Evolutionary conservation across 2,888 invertebrate species (phyloP).

Genomic region (Callyntrura guangdongensis): DNA sequence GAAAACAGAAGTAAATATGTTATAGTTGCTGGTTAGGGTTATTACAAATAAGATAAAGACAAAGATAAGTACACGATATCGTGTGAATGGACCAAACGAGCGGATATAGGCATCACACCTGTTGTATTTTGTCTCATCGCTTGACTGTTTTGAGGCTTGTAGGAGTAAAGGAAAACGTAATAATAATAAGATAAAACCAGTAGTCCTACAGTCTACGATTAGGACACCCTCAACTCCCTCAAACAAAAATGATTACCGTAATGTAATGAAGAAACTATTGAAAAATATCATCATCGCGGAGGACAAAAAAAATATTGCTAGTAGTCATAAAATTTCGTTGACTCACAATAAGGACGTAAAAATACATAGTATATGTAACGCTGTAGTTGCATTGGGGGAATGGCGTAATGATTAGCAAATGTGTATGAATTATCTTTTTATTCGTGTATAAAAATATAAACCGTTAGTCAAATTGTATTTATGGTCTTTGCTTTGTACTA

Average conservation of each 20-base stretch:
- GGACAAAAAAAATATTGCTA: not conserved
- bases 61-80: not conserved
- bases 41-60: slow-evolving; percentile 11
- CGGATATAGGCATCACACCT: slow-evolving; percentile 10
- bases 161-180: not conserved
- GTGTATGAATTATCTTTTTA: not conserved
- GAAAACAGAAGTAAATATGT: slow-evolving; percentile 33
- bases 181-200: not conserved
- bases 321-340: no score
- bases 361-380: not conserved
- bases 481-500: not conserved
- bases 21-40: not conserved
- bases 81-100: not conserved
- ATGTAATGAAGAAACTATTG: slow-evolving; percentile 12
- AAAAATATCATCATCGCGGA: slow-evolving; percentile 51
- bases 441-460: not conserved
- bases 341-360: no score
- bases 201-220: slow-evolving; percentile 12
- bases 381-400: not conserved
- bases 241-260: slow-evolving; percentile 69
- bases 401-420: slow-evolving; percentile 17
- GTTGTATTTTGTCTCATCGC: not conserved
- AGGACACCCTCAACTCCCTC: slow-evolving; percentile 38
- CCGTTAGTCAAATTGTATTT: not conserved
- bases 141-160: not conserved